Conservation (phyloP, 2,888 invertebrate genomes). For the Drosophila macrospina region DNA sequence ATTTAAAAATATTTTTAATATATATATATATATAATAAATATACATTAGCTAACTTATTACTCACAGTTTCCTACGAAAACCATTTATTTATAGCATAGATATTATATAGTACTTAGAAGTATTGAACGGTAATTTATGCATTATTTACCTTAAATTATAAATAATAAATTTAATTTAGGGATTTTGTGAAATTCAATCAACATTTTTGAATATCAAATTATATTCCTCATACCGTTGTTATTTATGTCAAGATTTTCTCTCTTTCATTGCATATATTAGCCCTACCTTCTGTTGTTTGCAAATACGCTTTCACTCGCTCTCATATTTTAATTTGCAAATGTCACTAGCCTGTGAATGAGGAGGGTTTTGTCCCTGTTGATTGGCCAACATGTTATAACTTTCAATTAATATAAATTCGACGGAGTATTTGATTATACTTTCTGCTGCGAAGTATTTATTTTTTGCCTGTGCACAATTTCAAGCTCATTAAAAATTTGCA, state of each 20-base stretch:
- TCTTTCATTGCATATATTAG: not conserved
- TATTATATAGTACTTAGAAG: not conserved
- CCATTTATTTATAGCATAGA: too few relatives aligned
- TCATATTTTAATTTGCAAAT: not conserved
- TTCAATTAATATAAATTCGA: constrained; percentile 37
- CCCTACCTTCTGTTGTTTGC: constrained; percentile 15
- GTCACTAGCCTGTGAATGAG: not conserved
- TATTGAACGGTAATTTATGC: too few relatives aligned
- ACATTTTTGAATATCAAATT: not conserved
- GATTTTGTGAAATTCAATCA: not conserved
- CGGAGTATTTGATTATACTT: constrained; percentile 34
- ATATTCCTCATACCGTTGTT: not conserved
- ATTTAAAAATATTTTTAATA: too few relatives aligned
- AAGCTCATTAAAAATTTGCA: constrained; percentile 81
- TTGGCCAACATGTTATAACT: constrained; percentile 31
- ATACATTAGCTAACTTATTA: too few relatives aligned
- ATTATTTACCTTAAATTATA: too few relatives aligned
- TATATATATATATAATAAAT: too few relatives aligned
- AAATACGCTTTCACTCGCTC: not conserved
- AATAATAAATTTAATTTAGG: too few relatives aligned
- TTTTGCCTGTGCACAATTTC: constrained; percentile 56
- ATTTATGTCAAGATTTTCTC: not conserved
- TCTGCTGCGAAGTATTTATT: constrained; percentile 32
- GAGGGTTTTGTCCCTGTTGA: constrained; percentile 21
- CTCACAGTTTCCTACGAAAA: too few relatives aligned